Evolutionary conservation across 35 echinoderm and acorn worm genomes (phyloP).

Genomic region (Ophiothrix spiculata): DNA sequence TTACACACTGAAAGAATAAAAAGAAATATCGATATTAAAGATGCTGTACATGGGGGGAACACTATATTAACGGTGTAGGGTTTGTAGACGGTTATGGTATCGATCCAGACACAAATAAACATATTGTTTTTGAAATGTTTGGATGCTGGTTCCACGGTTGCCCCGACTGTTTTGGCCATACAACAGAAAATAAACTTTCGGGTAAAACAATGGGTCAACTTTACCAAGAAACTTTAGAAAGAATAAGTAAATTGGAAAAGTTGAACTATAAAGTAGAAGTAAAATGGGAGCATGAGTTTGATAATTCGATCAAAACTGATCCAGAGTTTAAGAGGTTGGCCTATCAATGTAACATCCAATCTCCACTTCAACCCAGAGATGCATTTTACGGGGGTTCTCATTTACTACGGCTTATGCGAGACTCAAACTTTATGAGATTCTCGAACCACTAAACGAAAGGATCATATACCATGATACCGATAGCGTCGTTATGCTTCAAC

Average conservation of each 20-base stretch:
- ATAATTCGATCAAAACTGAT: background rate
- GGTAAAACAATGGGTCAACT: conserved; percentile 27
- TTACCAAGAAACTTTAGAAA: background rate
- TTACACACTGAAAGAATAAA: background rate
- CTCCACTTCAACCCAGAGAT: conserved; percentile 35
- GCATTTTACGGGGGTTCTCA: conserved; percentile 67
- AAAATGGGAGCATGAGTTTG: background rate
- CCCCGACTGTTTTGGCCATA: conserved; percentile 24
- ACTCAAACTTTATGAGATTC: conserved; percentile 48
- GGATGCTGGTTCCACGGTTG: conserved; percentile 65
- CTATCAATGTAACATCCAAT: background rate
- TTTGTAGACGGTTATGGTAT: background rate
- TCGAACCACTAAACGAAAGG: conserved; percentile 22
- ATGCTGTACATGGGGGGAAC: background rate
- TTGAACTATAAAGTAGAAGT: background rate
- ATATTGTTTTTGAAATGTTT: background rate
- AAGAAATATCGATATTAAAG: background rate
- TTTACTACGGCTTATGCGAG: conserved; percentile 70
- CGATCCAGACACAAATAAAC: background rate
- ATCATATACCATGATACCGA: conserved; percentile 54
- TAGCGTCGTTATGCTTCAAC: conserved; percentile 19
- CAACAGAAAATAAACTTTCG: background rate
- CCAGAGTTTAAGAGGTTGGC: background rate
- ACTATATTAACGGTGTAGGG: background rate
- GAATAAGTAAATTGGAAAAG: background rate